These are phyloP conservation scores for Leucosticte australis DNA, from an alignment of 2,113 vertebrate species.

Conservation along the genomic window DNA sequence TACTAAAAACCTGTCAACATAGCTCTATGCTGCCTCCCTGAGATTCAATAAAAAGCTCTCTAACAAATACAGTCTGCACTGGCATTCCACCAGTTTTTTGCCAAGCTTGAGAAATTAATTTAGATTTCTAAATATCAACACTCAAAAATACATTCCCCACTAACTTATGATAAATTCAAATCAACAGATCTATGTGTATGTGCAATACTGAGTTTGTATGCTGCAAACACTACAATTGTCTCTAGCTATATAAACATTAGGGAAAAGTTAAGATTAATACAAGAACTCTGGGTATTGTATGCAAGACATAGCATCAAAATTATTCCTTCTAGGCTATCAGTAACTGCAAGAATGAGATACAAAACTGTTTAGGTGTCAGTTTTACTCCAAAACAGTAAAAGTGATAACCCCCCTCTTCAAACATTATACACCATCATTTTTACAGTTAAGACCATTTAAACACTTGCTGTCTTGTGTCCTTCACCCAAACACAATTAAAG, in stretches of 20 bases:
- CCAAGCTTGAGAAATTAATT: background rate
- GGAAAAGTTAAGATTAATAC: background rate
- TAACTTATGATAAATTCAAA: background rate
- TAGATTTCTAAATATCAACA: background rate
- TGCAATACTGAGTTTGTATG: background rate
- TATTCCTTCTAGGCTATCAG: background rate
- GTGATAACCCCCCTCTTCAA: background rate
- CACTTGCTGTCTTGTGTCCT: background rate
- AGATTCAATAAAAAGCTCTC: slow-evolving; percentile 25
- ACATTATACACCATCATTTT: background rate
- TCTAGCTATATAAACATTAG: background rate
- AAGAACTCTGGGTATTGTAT: background rate
- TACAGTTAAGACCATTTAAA: background rate
- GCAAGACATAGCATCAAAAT: background rate
- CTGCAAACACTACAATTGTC: background rate
- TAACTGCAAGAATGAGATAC: background rate
- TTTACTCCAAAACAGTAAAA: background rate
- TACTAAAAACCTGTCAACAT: background rate
- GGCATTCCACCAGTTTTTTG: background rate
- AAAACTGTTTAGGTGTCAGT: background rate
- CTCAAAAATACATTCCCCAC: background rate
- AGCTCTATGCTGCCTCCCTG: slow-evolving; percentile 63
- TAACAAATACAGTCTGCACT: background rate
- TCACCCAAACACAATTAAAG: background rate
- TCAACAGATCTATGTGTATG: background rate